These are phyloP conservation scores for Sebastes vulpes DNA, from an alignment of 2,797 vertebrate species.

Conservation along the genomic window DNA sequence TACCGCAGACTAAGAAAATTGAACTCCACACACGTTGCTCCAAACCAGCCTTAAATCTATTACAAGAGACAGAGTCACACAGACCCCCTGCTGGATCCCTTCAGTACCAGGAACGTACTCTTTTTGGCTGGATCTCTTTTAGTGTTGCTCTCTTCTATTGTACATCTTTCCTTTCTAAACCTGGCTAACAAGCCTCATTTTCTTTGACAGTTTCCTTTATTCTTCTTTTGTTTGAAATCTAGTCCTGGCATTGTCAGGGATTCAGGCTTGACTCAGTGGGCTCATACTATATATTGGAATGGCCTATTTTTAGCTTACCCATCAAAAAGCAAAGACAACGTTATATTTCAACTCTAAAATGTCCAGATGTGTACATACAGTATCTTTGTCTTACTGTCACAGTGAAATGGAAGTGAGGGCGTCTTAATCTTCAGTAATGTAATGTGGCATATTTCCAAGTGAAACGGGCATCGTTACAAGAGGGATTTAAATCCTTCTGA, in stretches of 20 bases:
- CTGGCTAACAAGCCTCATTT: background rate
- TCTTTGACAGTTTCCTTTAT: background rate
- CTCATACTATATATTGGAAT: background rate
- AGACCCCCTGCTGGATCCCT: constrained; percentile 31
- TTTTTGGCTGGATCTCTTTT: background rate
- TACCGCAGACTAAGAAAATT: background rate
- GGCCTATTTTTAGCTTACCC: background rate
- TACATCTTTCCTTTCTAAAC: constrained; percentile 14
- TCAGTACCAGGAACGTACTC: background rate
- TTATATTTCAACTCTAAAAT: background rate
- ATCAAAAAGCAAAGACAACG: background rate
- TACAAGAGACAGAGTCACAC: constrained; percentile 20
- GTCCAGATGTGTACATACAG: background rate
- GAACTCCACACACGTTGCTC: constrained; percentile 10
- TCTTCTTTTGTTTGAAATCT: background rate
- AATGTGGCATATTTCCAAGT: background rate
- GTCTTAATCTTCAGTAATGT: background rate
- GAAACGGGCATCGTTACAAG: background rate
- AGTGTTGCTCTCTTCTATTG: background rate
- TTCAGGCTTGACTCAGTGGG: background rate
- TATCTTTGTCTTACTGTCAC: background rate
- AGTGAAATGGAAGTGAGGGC: background rate
- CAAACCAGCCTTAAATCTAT: constrained; percentile 37
- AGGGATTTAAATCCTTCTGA: background rate
- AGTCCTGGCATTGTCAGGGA: background rate